Percentiles rank a stretch among this genome's conserved stretches.
Evolutionary conservation across 2,888 invertebrate genomes (phyloP).

Genomic region (Ormia ochracea): DNA sequence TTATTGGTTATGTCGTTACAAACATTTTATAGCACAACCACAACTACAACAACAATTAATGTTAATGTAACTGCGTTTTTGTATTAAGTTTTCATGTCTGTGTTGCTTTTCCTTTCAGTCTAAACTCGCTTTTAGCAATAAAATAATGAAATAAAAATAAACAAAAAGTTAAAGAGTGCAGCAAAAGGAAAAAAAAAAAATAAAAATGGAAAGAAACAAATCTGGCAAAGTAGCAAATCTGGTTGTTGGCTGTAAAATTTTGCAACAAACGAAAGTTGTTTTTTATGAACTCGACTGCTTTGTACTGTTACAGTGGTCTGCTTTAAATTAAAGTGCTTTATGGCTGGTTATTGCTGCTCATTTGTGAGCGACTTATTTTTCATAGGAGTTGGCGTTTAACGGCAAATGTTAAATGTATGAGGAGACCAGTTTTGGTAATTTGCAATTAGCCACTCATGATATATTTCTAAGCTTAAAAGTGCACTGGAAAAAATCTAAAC

Average conservation of each 20-base stretch:
- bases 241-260: slow-evolving; percentile 50
- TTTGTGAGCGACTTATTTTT: background rate
- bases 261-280: slow-evolving; percentile 63
- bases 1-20: background rate
- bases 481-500: no score
- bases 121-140: slow-evolving; percentile 51
- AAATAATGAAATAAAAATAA: background rate
- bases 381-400: slow-evolving; percentile 56
- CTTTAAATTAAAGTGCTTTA: slow-evolving; percentile 44
- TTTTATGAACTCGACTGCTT: slow-evolving; percentile 20
- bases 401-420: slow-evolving; percentile 22
- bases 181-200: background rate
- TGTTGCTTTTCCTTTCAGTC: slow-evolving; percentile 53
- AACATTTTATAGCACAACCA: background rate
- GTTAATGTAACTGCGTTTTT: slow-evolving; percentile 19
- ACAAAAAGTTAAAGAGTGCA: background rate
- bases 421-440: slow-evolving; percentile 54
- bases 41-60: background rate
- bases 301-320: slow-evolving; percentile 40
- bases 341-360: background rate
- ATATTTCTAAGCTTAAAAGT: no score
- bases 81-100: no score
- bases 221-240: slow-evolving; percentile 54
- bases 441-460: slow-evolving; percentile 49
- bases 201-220: no score